Percentiles rank a stretch among this genome's conserved stretches.
phyloP scores from a whole-genome alignment of 2,888 invertebrate genomes.

The Aricia artaxerxes region DNA sequence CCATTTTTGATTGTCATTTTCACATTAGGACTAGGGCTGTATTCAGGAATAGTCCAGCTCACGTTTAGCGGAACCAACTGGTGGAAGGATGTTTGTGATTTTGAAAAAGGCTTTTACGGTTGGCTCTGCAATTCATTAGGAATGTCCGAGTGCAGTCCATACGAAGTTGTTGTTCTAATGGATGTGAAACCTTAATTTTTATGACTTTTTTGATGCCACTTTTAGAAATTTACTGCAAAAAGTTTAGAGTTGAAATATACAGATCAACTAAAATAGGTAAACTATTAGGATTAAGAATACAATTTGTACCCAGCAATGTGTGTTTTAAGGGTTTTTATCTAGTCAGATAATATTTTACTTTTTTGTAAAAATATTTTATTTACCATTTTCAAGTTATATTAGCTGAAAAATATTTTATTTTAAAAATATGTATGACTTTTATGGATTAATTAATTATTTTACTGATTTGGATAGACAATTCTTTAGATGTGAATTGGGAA shows the following conservation, averaged over 20 bases:
- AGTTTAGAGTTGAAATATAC: not conserved
- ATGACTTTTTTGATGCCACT: not conserved
- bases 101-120: constrained; percentile 89
- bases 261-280: not conserved
- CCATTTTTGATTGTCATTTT: constrained; percentile 85
- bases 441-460: not conserved
- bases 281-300: constrained; percentile 24
- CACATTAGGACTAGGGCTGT: constrained; percentile 83
- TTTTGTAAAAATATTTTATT: not conserved
- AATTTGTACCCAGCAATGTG: constrained; percentile 4
- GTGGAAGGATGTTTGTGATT: constrained; percentile 86
- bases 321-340: constrained; percentile 4
- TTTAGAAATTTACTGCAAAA: not conserved
- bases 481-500: not conserved
- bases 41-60: constrained; percentile 84
- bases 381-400: not conserved
- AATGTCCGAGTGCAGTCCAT: constrained; percentile 87
- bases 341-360: constrained; percentile 17
- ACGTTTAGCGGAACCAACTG: constrained; percentile 85
- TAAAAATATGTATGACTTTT: not conserved
- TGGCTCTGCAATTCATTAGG: constrained; percentile 85
- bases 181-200: constrained; percentile 71
- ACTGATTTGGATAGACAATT: not conserved
- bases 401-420: not conserved
- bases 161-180: constrained; percentile 84